These are phyloP conservation scores for Pagetopsis macropterus DNA, from an alignment of 2,797 vertebrate genomes.

Conservation along the genomic window DNA sequence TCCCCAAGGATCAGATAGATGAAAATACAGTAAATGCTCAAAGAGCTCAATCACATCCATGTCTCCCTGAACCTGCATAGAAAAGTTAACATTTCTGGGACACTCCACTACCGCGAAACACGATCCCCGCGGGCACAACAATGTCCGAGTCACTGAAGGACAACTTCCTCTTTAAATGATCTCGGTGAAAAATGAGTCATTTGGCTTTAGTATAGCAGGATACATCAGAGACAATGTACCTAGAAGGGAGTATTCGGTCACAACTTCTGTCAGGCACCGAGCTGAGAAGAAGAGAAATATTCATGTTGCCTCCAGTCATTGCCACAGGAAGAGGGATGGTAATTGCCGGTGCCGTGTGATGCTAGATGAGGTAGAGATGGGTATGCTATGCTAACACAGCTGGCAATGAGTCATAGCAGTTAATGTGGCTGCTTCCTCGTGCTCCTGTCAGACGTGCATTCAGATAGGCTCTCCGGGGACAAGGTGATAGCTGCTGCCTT, in stretches of 20 bases:
- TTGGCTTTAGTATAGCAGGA: constrained; percentile 50
- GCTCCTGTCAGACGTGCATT: constrained; percentile 57
- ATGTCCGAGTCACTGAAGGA: constrained; percentile 24
- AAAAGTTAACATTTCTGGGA: constrained; percentile 20
- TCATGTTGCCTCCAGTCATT: constrained; percentile 54
- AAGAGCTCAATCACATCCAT: constrained; percentile 10
- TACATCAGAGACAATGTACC: constrained; percentile 49
- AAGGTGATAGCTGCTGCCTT: constrained; percentile 49
- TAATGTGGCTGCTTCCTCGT: constrained; percentile 60
- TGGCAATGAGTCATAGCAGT: constrained; percentile 66
- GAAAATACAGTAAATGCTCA: constrained; percentile 10
- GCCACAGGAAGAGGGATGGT: constrained; percentile 68
- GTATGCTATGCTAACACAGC: constrained; percentile 68
- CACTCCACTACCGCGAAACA: background rate
- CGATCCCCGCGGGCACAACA: constrained; percentile 10
- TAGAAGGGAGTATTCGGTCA: constrained; percentile 38
- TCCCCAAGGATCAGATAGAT: constrained; percentile 5
- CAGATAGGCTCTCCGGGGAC: constrained; percentile 50
- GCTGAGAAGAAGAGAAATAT: constrained; percentile 50
- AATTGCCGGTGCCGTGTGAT: constrained; percentile 56
- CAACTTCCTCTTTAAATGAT: constrained; percentile 41
- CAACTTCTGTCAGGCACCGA: constrained; percentile 51
- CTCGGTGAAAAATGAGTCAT: constrained; percentile 51
- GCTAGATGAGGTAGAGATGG: constrained; percentile 64
- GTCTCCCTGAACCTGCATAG: constrained; percentile 16